Conservation (phyloP, 1,140 invertebrate genomes). For the Drosophila elegans region DNA sequence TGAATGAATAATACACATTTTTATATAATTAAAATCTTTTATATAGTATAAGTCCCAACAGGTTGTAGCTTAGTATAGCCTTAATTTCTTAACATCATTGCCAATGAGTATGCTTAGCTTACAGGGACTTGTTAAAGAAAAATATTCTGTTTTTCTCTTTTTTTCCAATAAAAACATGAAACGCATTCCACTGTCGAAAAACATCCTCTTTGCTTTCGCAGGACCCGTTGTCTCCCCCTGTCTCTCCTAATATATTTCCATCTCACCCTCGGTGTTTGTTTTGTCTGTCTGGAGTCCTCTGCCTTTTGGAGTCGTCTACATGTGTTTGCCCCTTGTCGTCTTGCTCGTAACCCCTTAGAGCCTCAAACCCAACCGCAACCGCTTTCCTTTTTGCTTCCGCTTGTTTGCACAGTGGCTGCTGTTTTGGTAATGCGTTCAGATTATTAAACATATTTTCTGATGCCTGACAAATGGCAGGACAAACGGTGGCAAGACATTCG, state of each 20-base stretch:
- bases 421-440: constrained; percentile 73
- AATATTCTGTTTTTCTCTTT: no score
- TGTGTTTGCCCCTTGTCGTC: constrained; percentile 47
- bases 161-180: not conserved
- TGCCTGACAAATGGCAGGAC: constrained; percentile 57
- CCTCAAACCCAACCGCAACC: constrained; percentile 15
- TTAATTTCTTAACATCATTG: no score
- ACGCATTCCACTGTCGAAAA: constrained; percentile 18
- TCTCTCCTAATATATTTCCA: constrained; percentile 29
- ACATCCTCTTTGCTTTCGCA: constrained; percentile 14
- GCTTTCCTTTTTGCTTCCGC: constrained; percentile 14
- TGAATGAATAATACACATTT: no score
- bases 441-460: constrained; percentile 80
- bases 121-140: no score
- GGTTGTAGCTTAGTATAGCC: no score
- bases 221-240: not conserved
- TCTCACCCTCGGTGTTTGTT: constrained; percentile 50
- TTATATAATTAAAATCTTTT: no score
- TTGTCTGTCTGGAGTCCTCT: constrained; percentile 47
- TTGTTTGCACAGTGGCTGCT: constrained; percentile 59
- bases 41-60: no score
- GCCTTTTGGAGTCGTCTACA: constrained; percentile 51
- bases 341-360: constrained; percentile 20
- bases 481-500: constrained; percentile 24
- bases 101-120: no score